Percentiles rank a stretch among this genome's conserved stretches.
These are phyloP conservation scores for Drepanosiphum platanoidis DNA, from an alignment of 2,888 invertebrate species.

Conservation along the genomic window DNA sequence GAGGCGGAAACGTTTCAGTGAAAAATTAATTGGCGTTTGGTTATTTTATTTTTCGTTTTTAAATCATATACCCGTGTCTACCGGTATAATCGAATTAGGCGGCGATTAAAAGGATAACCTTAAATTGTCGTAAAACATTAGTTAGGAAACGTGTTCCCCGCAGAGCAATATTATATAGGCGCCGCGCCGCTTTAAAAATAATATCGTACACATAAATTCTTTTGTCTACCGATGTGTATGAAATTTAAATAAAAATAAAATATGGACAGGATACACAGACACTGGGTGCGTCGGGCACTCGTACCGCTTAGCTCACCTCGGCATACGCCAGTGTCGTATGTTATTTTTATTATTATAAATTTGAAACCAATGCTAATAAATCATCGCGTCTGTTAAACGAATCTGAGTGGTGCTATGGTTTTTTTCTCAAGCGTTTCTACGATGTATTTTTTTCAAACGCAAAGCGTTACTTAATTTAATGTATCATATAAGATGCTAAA, in stretches of 20 bases:
- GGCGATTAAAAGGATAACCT: conserved; percentile 47
- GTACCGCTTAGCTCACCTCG: neutral
- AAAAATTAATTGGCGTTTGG: conserved; percentile 39
- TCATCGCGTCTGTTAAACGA: neutral
- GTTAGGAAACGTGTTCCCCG: conserved; percentile 2
- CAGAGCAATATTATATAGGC: neutral
- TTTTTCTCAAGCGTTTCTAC: neutral
- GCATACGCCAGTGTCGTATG: neutral
- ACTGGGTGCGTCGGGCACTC: neutral
- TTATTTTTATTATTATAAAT: neutral
- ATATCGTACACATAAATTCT: neutral
- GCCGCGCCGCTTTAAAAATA: neutral
- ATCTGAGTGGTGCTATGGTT: neutral
- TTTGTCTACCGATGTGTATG: neutral
- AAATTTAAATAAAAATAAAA: neutral
- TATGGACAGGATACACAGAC: neutral
- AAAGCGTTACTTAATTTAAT: neutral
- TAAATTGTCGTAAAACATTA: conserved; percentile 50
- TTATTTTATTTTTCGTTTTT: conserved; percentile 13
- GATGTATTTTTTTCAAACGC: neutral
- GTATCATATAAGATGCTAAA: too few relatives aligned
- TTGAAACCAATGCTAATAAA: neutral
- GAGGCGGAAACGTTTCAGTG: conserved; percentile 39
- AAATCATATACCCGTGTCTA: conserved; percentile 6
- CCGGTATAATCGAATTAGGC: conserved; percentile 53